Evolutionary conservation across 2,888 invertebrate species (phyloP).

Genomic region (Melanotus villosus): DNA sequence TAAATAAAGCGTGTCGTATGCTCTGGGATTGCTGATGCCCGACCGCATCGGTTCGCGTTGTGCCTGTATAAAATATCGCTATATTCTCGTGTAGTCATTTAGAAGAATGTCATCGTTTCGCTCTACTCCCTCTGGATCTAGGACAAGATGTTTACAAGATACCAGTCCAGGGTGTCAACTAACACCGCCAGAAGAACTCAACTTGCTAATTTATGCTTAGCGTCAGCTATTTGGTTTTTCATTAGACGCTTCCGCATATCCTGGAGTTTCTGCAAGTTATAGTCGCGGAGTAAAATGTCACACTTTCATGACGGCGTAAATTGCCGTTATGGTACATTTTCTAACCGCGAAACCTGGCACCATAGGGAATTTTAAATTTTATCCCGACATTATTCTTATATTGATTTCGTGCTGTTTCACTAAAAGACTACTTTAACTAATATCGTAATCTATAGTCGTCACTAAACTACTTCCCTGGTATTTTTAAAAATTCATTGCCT

Average conservation of each 20-base stretch:
- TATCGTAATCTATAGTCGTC: too few species aligned
- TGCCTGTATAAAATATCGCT: conserved; percentile 54
- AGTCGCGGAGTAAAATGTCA: conserved; percentile 17
- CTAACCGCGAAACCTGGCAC: background rate
- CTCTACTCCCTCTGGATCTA: conserved; percentile 48
- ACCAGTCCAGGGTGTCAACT: conserved; percentile 34
- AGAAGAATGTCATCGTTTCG: conserved; percentile 56
- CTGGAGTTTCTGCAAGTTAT: conserved; percentile 19
- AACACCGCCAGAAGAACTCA: conserved; percentile 43
- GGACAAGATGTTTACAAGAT: conserved; percentile 47
- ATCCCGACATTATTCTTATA: background rate
- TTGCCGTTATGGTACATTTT: conserved; percentile 1
- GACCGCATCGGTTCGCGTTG: conserved; percentile 49
- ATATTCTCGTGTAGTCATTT: conserved; percentile 55
- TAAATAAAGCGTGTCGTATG: conserved; percentile 59
- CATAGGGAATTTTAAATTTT: background rate
- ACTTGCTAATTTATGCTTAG: conserved; percentile 51
- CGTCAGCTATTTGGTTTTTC: conserved; percentile 46
- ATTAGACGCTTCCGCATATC: conserved; percentile 29
- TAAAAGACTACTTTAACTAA: background rate
- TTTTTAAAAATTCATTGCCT: too few species aligned
- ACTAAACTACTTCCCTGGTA: too few species aligned
- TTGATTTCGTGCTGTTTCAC: background rate
- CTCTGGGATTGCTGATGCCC: conserved; percentile 50
- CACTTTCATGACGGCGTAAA: conserved; percentile 4